Conservation (phyloP, 1,140 invertebrate genomes). For the Bombus affinis region DNA sequence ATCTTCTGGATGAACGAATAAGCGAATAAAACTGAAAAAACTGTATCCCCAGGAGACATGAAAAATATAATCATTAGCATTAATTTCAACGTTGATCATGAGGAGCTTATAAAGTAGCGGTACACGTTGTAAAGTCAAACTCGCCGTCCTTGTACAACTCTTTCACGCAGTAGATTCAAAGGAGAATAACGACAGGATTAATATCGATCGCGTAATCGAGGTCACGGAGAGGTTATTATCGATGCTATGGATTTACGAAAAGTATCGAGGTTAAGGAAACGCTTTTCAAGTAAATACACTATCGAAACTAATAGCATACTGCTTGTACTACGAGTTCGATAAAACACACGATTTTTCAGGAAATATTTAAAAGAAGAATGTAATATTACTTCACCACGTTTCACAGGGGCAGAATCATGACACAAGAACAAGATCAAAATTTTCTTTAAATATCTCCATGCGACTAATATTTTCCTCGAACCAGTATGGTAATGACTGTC, state of each 20-base stretch:
- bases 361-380: no score
- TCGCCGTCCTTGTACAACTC: neutral
- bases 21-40: slow-evolving; percentile 3
- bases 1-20: slow-evolving; percentile 26
- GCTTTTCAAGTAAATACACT: neutral
- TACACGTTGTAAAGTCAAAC: neutral
- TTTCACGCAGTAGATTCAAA: neutral
- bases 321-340: neutral
- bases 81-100: slow-evolving; percentile 1
- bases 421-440: neutral
- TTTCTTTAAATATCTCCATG: slow-evolving; percentile 15
- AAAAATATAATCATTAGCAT: neutral
- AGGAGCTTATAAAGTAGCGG: neutral
- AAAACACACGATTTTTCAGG: neutral
- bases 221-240: neutral
- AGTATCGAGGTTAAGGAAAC: neutral
- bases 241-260: neutral
- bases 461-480: neutral
- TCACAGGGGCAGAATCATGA: neutral
- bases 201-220: slow-evolving; percentile 40
- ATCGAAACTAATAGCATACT: neutral
- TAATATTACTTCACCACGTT: neutral
- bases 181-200: slow-evolving; percentile 25
- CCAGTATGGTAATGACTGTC: slow-evolving; percentile 12
- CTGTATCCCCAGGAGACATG: neutral